Evolutionary conservation across 2,888 invertebrate genomes (phyloP), one percentile per base, ranked within the genome.

Genomic region (Ditylenchus weischeri): DNA sequence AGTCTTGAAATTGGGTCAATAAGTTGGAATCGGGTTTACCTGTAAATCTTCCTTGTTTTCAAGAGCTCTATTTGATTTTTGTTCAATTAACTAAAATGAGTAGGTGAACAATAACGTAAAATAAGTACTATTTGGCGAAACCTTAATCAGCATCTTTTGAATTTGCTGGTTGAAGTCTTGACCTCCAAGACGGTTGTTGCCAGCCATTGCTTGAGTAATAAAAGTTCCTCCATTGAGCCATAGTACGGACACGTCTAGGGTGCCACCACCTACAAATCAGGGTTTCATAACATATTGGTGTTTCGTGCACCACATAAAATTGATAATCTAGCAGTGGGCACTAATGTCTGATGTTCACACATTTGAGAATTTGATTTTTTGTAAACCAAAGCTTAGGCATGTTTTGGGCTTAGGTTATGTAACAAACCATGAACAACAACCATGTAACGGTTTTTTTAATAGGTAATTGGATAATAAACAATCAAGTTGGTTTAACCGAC

Each of bases 121-220:
- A 21, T 2, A 70, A 68, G 29, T 15, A 13, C 13, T 47, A 10
- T 7, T 54, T 29, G 11, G 11, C 35, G 5, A 29, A 2, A 77
- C 76, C 68, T 73, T 66, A 21, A 79, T 69, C 6, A 86, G 62
- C 70, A 84, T 78, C 15, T 79, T 71, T 65, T 85, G 79, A 18
- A 86, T 76, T 35, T 85, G 78, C 69, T 85, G 83, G 72, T 86
- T 86, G 78, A 86, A 86, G 73, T 86, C 86, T 71, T 86, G 86
- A 4, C 86, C 86, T 18, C 86, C 86, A 4, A 86, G 78, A 62
- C 84, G 83, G 75, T 86, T 86, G 76, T 86, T 86, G 54, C 86
- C 86, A 70, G 86, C 85, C 85, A 86, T 85, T 11, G 85, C 85
- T 69, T 84, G 84, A 0, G 86, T 86, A 21, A 85, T 83, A 75